phyloP scores from a whole-genome alignment of 2,797 vertebrate species.

The Aselliscus stoliczkanus region DNA sequence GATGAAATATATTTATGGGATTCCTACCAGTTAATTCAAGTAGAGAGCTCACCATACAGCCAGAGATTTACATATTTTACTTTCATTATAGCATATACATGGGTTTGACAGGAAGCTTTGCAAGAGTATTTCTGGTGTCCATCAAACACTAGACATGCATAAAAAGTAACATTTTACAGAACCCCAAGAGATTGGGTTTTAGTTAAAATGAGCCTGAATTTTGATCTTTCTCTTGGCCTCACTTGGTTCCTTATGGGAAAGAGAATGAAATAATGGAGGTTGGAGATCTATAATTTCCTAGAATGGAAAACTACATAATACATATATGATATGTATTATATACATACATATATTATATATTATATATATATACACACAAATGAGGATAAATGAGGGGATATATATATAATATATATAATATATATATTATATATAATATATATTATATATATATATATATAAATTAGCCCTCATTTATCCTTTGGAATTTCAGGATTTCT shows the following conservation, averaged over 20 bases:
- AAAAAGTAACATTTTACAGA: background rate
- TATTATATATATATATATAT: background rate
- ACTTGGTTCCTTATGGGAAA: background rate
- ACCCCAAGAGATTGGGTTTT: background rate
- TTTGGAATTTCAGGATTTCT: background rate
- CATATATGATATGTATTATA: background rate
- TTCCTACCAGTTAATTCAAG: constrained; percentile 25
- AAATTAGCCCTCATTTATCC: background rate
- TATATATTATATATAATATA: background rate
- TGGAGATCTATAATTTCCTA: background rate
- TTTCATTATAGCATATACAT: background rate
- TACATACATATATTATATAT: background rate
- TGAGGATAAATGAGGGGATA: too few species aligned
- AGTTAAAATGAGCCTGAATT: background rate
- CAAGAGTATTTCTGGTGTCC: background rate
- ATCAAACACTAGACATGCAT: background rate
- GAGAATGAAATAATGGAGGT: background rate
- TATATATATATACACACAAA: background rate
- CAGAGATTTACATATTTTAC: constrained; percentile 47
- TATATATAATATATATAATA: background rate
- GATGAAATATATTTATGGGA: constrained; percentile 25
- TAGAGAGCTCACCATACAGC: background rate
- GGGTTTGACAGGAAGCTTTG: background rate
- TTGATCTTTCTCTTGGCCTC: background rate
- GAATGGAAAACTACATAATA: background rate